Evolutionary conservation across 1,140 invertebrate genomes (phyloP).

Genomic region (Lucilia cuprina): DNA sequence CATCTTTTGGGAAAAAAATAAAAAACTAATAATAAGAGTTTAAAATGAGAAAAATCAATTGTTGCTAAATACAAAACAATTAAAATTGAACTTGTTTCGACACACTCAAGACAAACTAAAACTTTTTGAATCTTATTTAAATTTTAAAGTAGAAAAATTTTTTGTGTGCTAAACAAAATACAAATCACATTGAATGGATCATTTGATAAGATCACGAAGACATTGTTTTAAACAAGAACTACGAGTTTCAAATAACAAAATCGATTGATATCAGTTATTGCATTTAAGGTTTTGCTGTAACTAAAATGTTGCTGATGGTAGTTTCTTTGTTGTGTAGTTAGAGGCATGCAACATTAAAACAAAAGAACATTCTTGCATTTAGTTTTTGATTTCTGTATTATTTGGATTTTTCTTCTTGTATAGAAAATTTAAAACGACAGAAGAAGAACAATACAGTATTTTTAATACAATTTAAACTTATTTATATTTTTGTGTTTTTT

Average conservation of each 20-base stretch:
- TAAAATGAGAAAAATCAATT: not conserved
- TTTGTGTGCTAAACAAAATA: slow-evolving; percentile 4
- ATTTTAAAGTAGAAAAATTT: not conserved
- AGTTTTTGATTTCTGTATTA: not conserved
- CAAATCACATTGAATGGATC: slow-evolving; percentile 26
- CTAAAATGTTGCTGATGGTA: not conserved
- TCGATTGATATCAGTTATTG: slow-evolving; percentile 28
- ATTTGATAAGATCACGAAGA: slow-evolving; percentile 29
- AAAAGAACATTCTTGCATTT: slow-evolving; percentile 8
- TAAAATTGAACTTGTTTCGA: slow-evolving; percentile 28
- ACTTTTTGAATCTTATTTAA: slow-evolving; percentile 1
- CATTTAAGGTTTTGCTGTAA: not conserved
- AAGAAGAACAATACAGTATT: not conserved
- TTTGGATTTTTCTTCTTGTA: not conserved
- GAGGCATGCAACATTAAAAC: no score
- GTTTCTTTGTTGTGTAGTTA: not conserved
- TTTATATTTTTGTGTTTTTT: not conserved
- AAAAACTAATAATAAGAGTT: slow-evolving; percentile 12
- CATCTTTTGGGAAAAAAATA: not conserved
- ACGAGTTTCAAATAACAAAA: not conserved
- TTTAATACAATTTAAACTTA: not conserved
- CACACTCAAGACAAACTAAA: not conserved
- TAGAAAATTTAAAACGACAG: no score
- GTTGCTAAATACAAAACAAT: not conserved
- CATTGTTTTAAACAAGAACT: not conserved